phyloP scores from a whole-genome alignment of 2,797 vertebrate genomes.

The Brachymystax lenok region DNA sequence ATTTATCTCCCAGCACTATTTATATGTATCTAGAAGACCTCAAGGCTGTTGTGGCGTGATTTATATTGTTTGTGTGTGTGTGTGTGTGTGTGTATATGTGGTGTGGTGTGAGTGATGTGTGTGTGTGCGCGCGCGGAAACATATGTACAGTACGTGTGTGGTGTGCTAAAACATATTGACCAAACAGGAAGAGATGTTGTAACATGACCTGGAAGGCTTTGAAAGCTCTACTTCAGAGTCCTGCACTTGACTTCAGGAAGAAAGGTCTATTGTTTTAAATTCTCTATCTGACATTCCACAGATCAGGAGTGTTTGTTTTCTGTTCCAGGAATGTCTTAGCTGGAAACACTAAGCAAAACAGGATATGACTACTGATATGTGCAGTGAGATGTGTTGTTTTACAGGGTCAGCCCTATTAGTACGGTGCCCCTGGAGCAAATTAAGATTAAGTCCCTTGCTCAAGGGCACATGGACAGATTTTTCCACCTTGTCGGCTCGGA shows the following conservation, averaged over 20 bases:
- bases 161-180: slow-evolving; percentile 18
- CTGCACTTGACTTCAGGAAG: slow-evolving; percentile 40
- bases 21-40: background rate
- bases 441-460: too few relatives aligned
- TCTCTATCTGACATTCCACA: slow-evolving; percentile 11
- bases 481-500: too few relatives aligned
- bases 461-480: too few relatives aligned
- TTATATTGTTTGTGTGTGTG: background rate
- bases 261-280: slow-evolving; percentile 35
- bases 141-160: background rate
- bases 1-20: slow-evolving; percentile 1
- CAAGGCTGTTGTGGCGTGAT: background rate
- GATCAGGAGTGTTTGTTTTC: slow-evolving; percentile 6
- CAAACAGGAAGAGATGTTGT: slow-evolving; percentile 52
- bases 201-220: slow-evolving; percentile 28
- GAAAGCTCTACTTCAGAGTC: background rate
- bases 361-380: background rate
- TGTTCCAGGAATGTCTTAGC: slow-evolving; percentile 5
- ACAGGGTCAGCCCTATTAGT: too few relatives aligned
- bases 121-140: accelerated
- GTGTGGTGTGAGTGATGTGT: background rate
- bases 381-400: too few relatives aligned
- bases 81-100: background rate
- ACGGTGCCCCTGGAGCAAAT: too few relatives aligned
- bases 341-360: background rate